Percentiles rank a stretch among this genome's conserved stretches.
Evolutionary conservation across 2,888 invertebrate genomes (phyloP).

Genomic region (Xestoiulus laeticollis): DNA sequence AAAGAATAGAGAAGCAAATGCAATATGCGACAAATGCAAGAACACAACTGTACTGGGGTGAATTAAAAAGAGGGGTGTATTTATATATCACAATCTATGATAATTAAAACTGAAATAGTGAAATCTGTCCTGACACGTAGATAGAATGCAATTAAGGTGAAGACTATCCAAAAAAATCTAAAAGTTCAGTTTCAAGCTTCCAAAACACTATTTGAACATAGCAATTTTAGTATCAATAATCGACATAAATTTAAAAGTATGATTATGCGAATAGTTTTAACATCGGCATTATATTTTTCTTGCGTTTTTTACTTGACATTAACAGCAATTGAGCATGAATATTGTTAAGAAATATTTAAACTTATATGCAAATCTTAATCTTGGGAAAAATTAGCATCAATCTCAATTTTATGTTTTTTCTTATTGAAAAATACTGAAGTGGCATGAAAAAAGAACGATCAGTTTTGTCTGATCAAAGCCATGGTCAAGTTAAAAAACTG

Average conservation of each 20-base stretch:
- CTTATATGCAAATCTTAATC: too few relatives aligned
- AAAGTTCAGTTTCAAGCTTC: background rate
- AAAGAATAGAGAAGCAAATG: conserved; percentile 32
- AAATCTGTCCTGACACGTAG: background rate
- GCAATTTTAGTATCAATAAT: background rate
- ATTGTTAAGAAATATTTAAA: too few relatives aligned
- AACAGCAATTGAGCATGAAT: too few relatives aligned
- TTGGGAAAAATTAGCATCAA: too few relatives aligned
- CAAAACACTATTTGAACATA: background rate
- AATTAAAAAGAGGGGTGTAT: conserved; percentile 11
- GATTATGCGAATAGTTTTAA: background rate
- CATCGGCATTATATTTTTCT: too few relatives aligned
- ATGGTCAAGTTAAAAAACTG: background rate
- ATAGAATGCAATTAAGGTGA: background rate
- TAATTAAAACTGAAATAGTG: conserved; percentile 7
- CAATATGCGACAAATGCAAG: conserved; percentile 34
- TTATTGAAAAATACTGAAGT: background rate
- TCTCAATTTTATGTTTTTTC: background rate
- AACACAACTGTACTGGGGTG: background rate
- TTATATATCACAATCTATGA: conserved; percentile 37
- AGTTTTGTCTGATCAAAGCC: too few relatives aligned
- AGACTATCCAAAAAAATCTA: background rate
- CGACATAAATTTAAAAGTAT: background rate
- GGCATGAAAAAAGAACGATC: background rate
- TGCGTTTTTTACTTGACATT: too few relatives aligned